These are phyloP conservation scores for Pelagia noctiluca DNA, from an alignment of 30 jellyfish, hydroid and myxozoan species.

Conservation along the genomic window DNA sequence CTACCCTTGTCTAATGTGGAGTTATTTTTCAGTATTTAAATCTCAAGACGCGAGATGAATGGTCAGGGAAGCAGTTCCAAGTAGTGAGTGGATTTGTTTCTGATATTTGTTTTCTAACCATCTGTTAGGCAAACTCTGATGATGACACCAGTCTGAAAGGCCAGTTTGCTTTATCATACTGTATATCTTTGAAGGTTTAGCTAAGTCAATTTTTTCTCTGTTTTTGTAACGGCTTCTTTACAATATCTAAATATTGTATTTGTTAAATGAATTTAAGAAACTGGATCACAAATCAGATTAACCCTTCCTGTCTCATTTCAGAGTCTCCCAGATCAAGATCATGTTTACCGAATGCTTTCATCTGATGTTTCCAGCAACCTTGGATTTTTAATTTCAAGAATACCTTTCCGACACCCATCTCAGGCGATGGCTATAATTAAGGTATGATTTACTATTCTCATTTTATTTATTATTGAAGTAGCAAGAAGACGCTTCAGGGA, in stretches of 20 bases:
- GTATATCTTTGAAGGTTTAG: no score
- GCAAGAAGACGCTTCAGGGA: no score
- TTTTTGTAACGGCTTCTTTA: no score
- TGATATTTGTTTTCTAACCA: no score
- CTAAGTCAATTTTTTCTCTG: no score
- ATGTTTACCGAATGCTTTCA: slow-evolving; percentile 56
- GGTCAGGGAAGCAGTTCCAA: slow-evolving; percentile 7
- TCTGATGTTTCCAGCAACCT: slow-evolving; percentile 31
- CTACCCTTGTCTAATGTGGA: background rate
- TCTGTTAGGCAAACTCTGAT: no score
- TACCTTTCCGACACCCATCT: slow-evolving; percentile 74
- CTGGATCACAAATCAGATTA: no score
- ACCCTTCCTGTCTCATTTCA: slow-evolving; percentile 4
- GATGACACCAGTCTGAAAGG: no score
- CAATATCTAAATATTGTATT: no score
- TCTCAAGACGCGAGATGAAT: background rate
- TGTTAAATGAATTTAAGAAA: no score
- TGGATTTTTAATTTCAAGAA: slow-evolving; percentile 69
- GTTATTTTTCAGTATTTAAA: slow-evolving; percentile 1
- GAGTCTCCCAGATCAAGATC: slow-evolving; percentile 72
- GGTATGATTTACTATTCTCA: slow-evolving; percentile 18
- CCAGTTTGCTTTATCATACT: no score
- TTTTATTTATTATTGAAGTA: background rate
- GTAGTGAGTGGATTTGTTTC: background rate
- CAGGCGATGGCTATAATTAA: slow-evolving; percentile 66